Evolutionary conservation across 2,113 vertebrate genomes (phyloP), one percentile per base, ranked within the genome.

Genomic region (Rhinopomastus cyanomelas): DNA sequence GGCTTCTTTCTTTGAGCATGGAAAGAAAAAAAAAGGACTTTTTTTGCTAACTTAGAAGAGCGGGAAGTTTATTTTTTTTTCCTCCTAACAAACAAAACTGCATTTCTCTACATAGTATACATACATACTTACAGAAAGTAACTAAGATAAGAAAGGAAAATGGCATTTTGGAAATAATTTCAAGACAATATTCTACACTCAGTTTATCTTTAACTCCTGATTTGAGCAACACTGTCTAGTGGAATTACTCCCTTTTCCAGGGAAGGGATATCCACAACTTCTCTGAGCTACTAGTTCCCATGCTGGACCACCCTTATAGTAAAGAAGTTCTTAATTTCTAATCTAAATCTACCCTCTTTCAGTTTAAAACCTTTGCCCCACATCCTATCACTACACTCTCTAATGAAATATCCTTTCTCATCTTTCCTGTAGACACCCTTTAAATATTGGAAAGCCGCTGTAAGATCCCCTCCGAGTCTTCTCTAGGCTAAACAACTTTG

Each of bases 21-120:
- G 29, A 53, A 66, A n/a, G 9, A 21, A 71, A 48, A n/a, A 36
- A 37, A 15, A 11, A 36, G 9, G 1, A 42, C 4, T 3, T 0
- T 25, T 42, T 69, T 67, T 62, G 6, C 14, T 48, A 25, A 65
- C 8, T 67, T 62, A 75, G 65, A 90, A 81, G 16, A 66, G 15
- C 11, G 10, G 7, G 8, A 90, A 11, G 8, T 36, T 80, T 37
- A 7, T 65, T 34, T 72, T 85, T 34, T 72, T 85, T 87, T 30
- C 6, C n/a, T 57, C 21, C 21, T 22, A 49, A 25, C 9, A 34
- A 74, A 62, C 5, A 37, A 59, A 76, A 32, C 27, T 71, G 3
- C 8, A 16, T 69, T 71, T 30, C 7, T 77, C 82, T 81, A 32
- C 5, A 14, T n/a, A 49, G 11, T 26, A 26, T 42, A 53, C n/a